Evolutionary conservation across 2,888 invertebrate genomes (phyloP).

Genomic region (Parnassius glacialis): DNA sequence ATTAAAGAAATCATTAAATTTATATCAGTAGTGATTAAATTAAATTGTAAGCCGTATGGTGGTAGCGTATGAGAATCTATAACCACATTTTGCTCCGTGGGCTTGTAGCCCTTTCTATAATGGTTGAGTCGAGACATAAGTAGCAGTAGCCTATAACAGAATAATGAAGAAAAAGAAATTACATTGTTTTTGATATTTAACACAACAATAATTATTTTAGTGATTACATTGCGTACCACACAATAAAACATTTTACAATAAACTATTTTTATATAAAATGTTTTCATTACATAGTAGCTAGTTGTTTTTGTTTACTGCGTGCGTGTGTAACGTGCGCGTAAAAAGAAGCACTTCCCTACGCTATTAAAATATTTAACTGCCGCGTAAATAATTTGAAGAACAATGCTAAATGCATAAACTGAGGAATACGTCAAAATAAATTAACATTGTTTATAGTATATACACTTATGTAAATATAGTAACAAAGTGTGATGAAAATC

Average conservation of each 20-base stretch:
- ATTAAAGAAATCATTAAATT: no score
- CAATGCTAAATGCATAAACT: not conserved
- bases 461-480: no score
- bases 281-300: not conserved
- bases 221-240: not conserved
- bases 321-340: not conserved
- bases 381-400: no score
- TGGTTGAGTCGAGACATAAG: no score
- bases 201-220: not conserved
- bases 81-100: no score
- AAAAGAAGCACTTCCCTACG: slow-evolving; percentile 4
- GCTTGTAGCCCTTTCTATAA: no score
- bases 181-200: not conserved
- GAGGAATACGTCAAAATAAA: not conserved
- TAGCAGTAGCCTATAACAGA: no score
- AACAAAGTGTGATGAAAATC: no score
- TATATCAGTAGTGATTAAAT: no score
- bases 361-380: not conserved
- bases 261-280: not conserved
- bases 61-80: no score
- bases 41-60: no score
- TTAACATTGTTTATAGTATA: not conserved
- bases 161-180: no score
- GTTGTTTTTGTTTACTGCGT: not conserved
- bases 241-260: not conserved